These are phyloP conservation scores for Acanthurus leucopareius DNA, from an alignment of 2,797 vertebrate species.

Conservation along the genomic window DNA sequence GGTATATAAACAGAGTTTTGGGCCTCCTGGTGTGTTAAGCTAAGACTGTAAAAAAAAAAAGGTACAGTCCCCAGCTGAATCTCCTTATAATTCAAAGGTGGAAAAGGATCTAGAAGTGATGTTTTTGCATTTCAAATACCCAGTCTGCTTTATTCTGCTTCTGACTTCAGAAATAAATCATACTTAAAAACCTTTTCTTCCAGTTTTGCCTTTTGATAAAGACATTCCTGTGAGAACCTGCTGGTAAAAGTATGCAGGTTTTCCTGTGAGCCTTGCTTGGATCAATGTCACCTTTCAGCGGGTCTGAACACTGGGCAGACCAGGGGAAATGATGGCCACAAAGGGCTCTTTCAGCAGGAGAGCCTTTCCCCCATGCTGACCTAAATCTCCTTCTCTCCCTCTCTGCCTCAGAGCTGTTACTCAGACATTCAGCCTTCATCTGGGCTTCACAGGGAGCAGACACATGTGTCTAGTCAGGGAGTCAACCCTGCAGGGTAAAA, in stretches of 20 bases:
- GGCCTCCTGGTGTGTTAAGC: slow-evolving; percentile 27
- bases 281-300: slow-evolving; percentile 87
- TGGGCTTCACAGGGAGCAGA: slow-evolving; percentile 54
- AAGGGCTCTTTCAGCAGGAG: slow-evolving; percentile 83
- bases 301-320: slow-evolving; percentile 56
- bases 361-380: slow-evolving; percentile 72
- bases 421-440: slow-evolving; percentile 69
- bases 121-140: slow-evolving; percentile 36
- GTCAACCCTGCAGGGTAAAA: slow-evolving; percentile 40
- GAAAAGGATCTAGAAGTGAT: slow-evolving; percentile 7
- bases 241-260: slow-evolving; percentile 67
- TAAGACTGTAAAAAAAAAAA: slow-evolving; percentile 41
- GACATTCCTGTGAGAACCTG: slow-evolving; percentile 61
- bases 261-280: slow-evolving; percentile 66
- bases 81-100: slow-evolving; percentile 19
- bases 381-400: slow-evolving; percentile 55
- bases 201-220: slow-evolving; percentile 61
- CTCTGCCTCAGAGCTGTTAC: slow-evolving; percentile 48
- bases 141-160: background rate
- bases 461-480: slow-evolving; percentile 53
- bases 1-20: slow-evolving; percentile 25
- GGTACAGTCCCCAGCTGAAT: background rate
- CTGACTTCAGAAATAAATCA: slow-evolving; percentile 29
- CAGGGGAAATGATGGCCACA: slow-evolving; percentile 72
- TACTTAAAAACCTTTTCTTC: slow-evolving; percentile 24